A percentile compares a stretch with the other conserved stretches of the same genome.
Conservation (phyloP, 2,888 invertebrate species). For the Sthenelais limicola region DNA sequence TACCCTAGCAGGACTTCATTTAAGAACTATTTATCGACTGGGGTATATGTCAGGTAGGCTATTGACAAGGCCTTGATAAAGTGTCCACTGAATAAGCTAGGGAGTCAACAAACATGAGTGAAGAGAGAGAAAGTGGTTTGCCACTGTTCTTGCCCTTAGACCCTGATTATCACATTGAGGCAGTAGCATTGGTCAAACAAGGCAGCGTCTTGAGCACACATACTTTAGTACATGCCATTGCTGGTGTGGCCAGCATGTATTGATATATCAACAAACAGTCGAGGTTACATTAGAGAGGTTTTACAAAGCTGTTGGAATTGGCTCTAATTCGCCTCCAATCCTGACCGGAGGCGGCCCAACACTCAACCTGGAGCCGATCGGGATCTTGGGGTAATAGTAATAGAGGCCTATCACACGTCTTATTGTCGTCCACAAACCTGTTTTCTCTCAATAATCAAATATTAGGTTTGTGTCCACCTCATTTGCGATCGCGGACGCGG, state of each 20-base stretch:
- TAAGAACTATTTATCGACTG: neutral
- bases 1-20: neutral
- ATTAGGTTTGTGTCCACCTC: too few relatives aligned
- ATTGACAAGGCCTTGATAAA: neutral
- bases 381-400: too few relatives aligned
- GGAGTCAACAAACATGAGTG: neutral
- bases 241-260: neutral
- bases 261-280: slow-evolving; percentile 2
- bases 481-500: too few relatives aligned
- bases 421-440: too few relatives aligned
- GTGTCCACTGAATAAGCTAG: neutral
- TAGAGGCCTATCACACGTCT: too few relatives aligned
- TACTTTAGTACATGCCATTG: neutral
- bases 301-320: neutral
- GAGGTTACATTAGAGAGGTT: neutral
- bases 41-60: neutral
- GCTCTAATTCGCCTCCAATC: neutral
- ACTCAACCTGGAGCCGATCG: too few relatives aligned
- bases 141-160: neutral
- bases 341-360: neutral
- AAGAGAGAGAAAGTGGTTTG: too few relatives aligned
- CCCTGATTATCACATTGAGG: neutral
- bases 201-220: neutral
- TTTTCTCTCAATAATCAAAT: too few relatives aligned
- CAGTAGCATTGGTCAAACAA: neutral